A percentile compares a stretch with the other conserved stretches of the same genome.
Conservation (phyloP, 2,113 vertebrate genomes). For the Vicugna pacos region DNA sequence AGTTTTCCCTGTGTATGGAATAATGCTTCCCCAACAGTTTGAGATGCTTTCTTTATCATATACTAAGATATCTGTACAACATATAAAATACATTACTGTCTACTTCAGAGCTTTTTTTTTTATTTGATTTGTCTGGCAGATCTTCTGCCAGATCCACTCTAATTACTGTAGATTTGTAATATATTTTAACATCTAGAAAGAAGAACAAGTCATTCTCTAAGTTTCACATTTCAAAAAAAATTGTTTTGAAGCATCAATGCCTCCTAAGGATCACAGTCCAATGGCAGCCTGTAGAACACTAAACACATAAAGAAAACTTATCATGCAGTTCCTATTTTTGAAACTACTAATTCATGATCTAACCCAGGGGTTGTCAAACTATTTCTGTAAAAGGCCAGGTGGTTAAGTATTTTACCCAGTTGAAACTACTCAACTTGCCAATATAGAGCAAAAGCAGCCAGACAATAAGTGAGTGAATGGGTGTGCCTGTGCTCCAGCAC, state of each 20-base stretch:
- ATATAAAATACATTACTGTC: not conserved
- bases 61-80: not conserved
- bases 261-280: not conserved
- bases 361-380: not conserved
- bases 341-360: constrained; percentile 30
- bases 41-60: not conserved
- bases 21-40: not conserved
- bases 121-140: constrained; percentile 17
- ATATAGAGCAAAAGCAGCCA: not conserved
- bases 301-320: not conserved
- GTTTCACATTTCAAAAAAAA: constrained; percentile 51
- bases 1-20: not conserved
- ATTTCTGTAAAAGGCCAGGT: not conserved
- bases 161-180: not conserved
- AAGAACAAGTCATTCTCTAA: constrained; percentile 26
- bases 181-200: constrained; percentile 23
- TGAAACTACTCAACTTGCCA: not conserved
- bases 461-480: not conserved
- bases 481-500: not conserved
- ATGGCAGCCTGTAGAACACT: not conserved
- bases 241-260: constrained; percentile 36
- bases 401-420: constrained; percentile 5
- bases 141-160: not conserved
- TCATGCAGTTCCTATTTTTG: not conserved
- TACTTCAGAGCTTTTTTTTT: constrained; percentile 28